These are phyloP conservation scores for Sphaeridia pumilis DNA, from an alignment of 2,888 invertebrate species.

Conservation along the genomic window DNA sequence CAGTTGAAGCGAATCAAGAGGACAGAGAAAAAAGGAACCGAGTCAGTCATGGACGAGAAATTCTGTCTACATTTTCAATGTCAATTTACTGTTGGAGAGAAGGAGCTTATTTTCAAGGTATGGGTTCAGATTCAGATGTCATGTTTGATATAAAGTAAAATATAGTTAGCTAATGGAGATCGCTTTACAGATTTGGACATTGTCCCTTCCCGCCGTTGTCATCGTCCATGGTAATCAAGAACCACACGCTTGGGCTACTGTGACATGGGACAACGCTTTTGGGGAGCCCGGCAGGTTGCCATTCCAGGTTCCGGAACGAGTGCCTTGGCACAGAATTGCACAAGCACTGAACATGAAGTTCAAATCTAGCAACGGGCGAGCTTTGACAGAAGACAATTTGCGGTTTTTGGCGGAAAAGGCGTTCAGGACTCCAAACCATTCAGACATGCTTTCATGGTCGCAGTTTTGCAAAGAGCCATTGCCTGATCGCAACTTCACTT, in stretches of 20 bases:
- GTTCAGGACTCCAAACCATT: conserved; percentile 43
- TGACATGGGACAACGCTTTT: conserved; percentile 99
- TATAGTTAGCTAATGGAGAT: too few relatives aligned
- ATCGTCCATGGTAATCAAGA: conserved; percentile 99
- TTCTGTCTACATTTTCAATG: conserved; percentile 87
- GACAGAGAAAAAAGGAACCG: conserved; percentile 92
- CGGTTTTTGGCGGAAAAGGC: conserved; percentile 84
- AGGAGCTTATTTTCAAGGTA: conserved; percentile 70
- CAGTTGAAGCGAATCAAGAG: conserved; percentile 88
- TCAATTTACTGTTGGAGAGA: conserved; percentile 80
- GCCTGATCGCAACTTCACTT: conserved; percentile 85
- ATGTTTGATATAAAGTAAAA: too few relatives aligned
- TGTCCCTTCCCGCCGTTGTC: conserved; percentile 94
- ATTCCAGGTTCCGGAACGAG: conserved; percentile 86
- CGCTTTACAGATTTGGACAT: conserved; percentile 65
- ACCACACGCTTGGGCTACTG: conserved; percentile 97
- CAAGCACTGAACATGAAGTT: conserved; percentile 89
- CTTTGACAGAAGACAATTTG: conserved; percentile 75
- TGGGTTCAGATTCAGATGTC: too few relatives aligned
- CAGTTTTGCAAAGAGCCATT: conserved; percentile 89
- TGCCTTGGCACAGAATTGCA: conserved; percentile 77
- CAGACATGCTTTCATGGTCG: conserved; percentile 60
- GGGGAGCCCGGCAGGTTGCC: conserved; percentile 84
- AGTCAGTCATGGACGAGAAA: conserved; percentile 96
- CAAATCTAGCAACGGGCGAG: conserved; percentile 70